These are phyloP conservation scores for Notoglanidium macrostoma DNA, from an alignment of 2,797 vertebrate species.

Conservation along the genomic window DNA sequence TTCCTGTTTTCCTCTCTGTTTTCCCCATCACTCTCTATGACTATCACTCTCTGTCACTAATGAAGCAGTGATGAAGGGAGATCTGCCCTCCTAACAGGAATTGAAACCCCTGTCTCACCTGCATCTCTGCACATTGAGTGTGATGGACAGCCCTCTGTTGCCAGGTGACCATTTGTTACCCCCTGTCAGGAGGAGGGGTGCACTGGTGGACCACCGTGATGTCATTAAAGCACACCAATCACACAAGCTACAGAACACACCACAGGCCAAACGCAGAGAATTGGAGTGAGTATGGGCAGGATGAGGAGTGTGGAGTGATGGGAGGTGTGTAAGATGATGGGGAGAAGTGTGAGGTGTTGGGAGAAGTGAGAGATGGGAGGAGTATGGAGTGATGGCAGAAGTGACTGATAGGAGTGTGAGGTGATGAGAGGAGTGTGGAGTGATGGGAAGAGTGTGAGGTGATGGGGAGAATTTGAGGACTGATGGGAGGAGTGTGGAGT, in stretches of 20 bases:
- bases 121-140: not conserved
- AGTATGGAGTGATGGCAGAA: not conserved
- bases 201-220: slow-evolving; percentile 83
- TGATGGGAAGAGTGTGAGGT: slow-evolving; percentile 68
- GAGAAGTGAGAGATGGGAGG: not conserved
- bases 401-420: not conserved
- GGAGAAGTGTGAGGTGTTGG: not conserved
- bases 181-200: slow-evolving; percentile 76
- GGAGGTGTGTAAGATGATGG: not conserved
- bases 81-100: slow-evolving; percentile 63
- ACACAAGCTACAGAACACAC: slow-evolving; percentile 85
- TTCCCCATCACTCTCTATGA: not conserved
- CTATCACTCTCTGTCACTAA: slow-evolving; percentile 53
- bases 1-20: not conserved
- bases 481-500: slow-evolving; percentile 67
- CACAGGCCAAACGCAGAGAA: slow-evolving; percentile 82
- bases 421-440: not conserved
- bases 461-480: not conserved
- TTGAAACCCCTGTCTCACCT: slow-evolving; percentile 57
- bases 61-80: slow-evolving; percentile 55
- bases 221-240: slow-evolving; percentile 86
- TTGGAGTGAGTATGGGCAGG: slow-evolving; percentile 85
- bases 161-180: slow-evolving; percentile 60
- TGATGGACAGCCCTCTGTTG: slow-evolving; percentile 57
- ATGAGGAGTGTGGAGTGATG: not conserved